Evolutionary conservation across 2,888 invertebrate genomes (phyloP), one percentile per base, ranked within the genome.

Genomic region (Mythimna vitellina): DNA sequence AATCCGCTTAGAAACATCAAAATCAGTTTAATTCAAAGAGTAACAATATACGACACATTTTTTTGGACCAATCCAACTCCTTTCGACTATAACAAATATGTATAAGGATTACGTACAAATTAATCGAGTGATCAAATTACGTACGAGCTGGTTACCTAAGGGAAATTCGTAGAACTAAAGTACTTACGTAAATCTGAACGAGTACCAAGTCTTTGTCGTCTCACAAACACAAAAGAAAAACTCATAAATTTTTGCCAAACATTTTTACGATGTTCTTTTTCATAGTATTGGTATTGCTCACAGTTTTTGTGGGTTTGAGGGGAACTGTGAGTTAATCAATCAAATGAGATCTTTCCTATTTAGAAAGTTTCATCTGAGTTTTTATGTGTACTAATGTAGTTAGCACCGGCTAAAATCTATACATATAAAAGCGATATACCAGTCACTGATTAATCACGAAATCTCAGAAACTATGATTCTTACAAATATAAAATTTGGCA

Each of bases 171-270:
- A 35, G 25, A 25, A 38, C 14, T 32, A 22, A 25, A 5, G n/a
- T 38, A 49, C 58, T 25, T 56, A 66, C 22, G 46, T 72, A 58
- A 76, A 74, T 72, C 73, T 64, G 57, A 72, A 49, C 54, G 20
- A 65, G 54, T 70, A 56, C 35, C 51, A 53, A 57, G 22, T 6
- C 46, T 53, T 61, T 8, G 22, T 12, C 38, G 35, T 25, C 17
- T 10, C 32, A 64, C 65, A 61, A 75, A 70, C 70, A 73, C 72
- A 76, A 81, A 82, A 66, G 80, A 82, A 77, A 83, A 62, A 12
- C 86, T 77, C 77, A 73, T 86, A 88, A 86, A 87, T 86, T 84
- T 56, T 82, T 80, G 76, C 78, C 78, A 80, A 87, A 83, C 83
- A 86, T 77, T 85, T 89, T 89, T 86, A 87, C 76, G 86, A 84